A percentile compares a stretch with the other conserved stretches of the same genome.
phyloP scores from a whole-genome alignment of 2,797 vertebrate species.

The Apogon hyalosoma region DNA sequence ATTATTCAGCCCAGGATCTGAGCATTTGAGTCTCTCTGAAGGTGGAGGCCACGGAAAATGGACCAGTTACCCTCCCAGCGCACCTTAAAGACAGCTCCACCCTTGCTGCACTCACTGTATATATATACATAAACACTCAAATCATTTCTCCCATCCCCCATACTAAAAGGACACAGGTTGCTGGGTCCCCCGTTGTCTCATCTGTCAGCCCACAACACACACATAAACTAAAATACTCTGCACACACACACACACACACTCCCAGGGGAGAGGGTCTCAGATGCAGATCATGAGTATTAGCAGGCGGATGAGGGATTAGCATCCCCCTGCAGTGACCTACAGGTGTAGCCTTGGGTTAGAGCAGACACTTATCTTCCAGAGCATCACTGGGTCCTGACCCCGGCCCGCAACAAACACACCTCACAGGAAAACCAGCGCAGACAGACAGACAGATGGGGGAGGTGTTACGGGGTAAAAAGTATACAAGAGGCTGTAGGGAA shows the following conservation, averaged over 20 bases:
- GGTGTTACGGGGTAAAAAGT: conserved; percentile 7
- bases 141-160: conserved; percentile 46
- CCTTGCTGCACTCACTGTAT: conserved; percentile 27
- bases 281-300: conserved; percentile 88
- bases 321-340: conserved; percentile 84
- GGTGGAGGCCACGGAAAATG: conserved; percentile 63
- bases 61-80: conserved; percentile 69
- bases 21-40: conserved; percentile 44
- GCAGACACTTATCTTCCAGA: conserved; percentile 83
- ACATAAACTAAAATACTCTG: conserved; percentile 35
- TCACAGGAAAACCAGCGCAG: conserved; percentile 36
- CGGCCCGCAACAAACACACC: conserved; percentile 37
- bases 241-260: conserved; percentile 23
- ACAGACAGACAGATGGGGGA: conserved; percentile 46
- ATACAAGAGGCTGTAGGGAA: conserved; percentile 12
- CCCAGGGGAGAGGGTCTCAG: conserved; percentile 82
- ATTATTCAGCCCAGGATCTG: conserved; percentile 79
- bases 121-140: conserved; percentile 40
- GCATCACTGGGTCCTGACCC: conserved; percentile 68
- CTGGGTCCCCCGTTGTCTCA: conserved; percentile 81
- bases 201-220: conserved; percentile 74
- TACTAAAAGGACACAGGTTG: conserved; percentile 73
- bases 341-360: conserved; percentile 88
- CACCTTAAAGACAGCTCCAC: conserved; percentile 69
- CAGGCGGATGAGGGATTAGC: conserved; percentile 83